Evolutionary conservation across 2,888 invertebrate genomes (phyloP).

Genomic region (Oligia strigilis): DNA sequence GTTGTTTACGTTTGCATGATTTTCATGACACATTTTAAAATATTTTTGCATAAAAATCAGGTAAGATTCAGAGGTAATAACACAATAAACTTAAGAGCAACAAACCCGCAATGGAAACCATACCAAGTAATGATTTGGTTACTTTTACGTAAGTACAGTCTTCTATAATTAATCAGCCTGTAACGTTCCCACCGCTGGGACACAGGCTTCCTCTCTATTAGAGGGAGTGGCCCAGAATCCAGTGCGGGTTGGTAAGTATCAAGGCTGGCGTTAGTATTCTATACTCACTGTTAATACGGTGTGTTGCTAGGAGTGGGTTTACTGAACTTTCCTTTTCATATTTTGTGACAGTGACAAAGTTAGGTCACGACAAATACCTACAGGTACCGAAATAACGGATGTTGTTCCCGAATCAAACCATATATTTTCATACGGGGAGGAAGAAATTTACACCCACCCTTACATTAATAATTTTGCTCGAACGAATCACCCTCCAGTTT

Average conservation of each 20-base stretch:
- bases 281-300: background rate
- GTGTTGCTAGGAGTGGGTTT: background rate
- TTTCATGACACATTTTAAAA: background rate
- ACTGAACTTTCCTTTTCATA: conserved; percentile 4
- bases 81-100: no score
- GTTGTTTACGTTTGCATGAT: no score
- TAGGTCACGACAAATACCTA: conserved; percentile 33
- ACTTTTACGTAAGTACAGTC: no score
- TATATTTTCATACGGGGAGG: conserved; percentile 60
- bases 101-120: no score
- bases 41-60: background rate
- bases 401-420: conserved; percentile 60
- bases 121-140: no score
- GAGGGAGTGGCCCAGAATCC: no score
- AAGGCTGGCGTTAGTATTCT: background rate
- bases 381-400: conserved; percentile 60
- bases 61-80: no score
- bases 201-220: no score
- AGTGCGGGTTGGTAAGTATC: no score
- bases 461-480: conserved; percentile 73
- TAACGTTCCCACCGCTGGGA: no score
- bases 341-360: conserved; percentile 44
- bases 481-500: conserved; percentile 68
- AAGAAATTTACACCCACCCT: conserved; percentile 58
- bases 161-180: no score